phyloP scores from a whole-genome alignment of 2,888 invertebrate species.

The Chelonus formosanus region DNA sequence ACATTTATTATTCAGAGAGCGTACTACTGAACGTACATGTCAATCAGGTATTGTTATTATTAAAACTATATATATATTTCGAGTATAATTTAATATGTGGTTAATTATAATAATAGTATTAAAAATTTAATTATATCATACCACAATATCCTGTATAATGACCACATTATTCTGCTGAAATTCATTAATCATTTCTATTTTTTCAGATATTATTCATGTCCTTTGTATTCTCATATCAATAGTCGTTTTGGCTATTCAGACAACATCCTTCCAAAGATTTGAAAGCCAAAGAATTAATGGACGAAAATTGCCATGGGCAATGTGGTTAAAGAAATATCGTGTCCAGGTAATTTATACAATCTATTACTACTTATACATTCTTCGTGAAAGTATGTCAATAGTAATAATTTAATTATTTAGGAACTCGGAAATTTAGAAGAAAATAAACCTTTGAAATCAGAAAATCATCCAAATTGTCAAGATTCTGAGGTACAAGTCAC shows the following conservation, averaged over 20 bases:
- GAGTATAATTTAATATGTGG: too few species aligned
- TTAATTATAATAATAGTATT: too few species aligned
- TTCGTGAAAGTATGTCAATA: background rate
- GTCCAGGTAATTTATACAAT: constrained; percentile 38
- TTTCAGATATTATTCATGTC: constrained; percentile 73
- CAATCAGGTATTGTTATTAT: constrained; percentile 70
- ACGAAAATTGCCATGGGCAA: constrained; percentile 78
- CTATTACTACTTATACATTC: too few species aligned
- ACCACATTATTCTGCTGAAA: too few species aligned
- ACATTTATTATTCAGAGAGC: constrained; percentile 72
- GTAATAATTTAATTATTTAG: constrained; percentile 37
- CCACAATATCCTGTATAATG: too few species aligned
- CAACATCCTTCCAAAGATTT: constrained; percentile 78
- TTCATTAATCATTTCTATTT: constrained; percentile 8
- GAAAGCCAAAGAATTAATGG: constrained; percentile 81
- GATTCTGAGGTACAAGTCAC: too few species aligned
- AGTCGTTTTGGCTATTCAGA: constrained; percentile 75
- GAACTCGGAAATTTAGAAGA: constrained; percentile 55
- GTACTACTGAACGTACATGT: constrained; percentile 67
- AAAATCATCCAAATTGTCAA: too few species aligned
- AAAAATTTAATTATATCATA: too few species aligned
- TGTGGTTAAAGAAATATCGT: constrained; percentile 61
- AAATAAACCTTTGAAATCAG: constrained; percentile 49
- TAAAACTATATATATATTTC: too few species aligned
- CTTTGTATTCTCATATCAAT: constrained; percentile 75